Evolutionary conservation across 2,797 vertebrate species (phyloP).

Genomic region (Arctocebus calabarensis): DNA sequence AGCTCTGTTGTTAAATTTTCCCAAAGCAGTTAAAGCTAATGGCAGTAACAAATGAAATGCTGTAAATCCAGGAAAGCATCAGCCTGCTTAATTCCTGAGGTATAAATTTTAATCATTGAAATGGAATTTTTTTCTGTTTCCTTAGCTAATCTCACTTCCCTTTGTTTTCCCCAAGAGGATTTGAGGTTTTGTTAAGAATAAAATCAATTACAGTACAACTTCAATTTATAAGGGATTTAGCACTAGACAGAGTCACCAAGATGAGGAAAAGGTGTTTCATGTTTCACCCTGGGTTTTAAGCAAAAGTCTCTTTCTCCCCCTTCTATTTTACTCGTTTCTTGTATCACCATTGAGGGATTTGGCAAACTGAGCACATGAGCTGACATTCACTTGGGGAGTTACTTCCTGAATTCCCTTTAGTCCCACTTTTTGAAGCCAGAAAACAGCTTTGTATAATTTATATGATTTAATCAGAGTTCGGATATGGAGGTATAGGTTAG

Average conservation of each 20-base stretch:
- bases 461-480: background rate
- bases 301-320: background rate
- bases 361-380: background rate
- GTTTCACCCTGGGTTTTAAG: conserved; percentile 38
- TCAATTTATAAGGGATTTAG: conserved; percentile 69
- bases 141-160: conserved; percentile 72
- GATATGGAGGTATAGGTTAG: background rate
- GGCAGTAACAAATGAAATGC: conserved; percentile 70
- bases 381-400: background rate
- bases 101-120: conserved; percentile 80
- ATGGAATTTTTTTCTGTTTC: conserved; percentile 75
- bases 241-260: conserved; percentile 55
- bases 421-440: background rate
- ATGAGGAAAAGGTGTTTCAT: conserved; percentile 28
- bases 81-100: conserved; percentile 71
- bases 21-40: conserved; percentile 76
- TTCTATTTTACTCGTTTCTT: background rate
- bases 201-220: conserved; percentile 59
- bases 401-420: background rate
- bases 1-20: conserved; percentile 78
- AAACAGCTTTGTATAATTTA: background rate
- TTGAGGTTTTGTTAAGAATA: conserved; percentile 76
- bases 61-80: conserved; percentile 75
- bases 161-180: conserved; percentile 65
- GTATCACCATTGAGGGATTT: conserved; percentile 3